Base-by-base conservation (phyloP, 1,140 invertebrate genomes). In the Sycophaga agraensis region DNA sequence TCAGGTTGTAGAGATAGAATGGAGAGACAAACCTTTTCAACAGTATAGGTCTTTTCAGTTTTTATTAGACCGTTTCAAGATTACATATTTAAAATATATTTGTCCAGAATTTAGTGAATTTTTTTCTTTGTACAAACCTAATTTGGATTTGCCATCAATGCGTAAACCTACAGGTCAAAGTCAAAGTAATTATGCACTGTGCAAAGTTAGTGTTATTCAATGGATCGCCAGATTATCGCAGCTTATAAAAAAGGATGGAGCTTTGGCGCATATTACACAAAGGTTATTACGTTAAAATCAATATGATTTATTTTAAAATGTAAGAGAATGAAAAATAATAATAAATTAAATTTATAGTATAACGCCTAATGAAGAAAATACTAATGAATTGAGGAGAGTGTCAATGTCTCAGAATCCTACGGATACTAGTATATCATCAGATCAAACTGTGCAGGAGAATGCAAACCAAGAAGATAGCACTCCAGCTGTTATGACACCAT, bases 31-130 rank as follows among this genome's bases (percentile, higher is more conserved):
- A 76, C 85, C 84, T 26, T 85, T 87, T 5, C 82, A 87, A 58
- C 91, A 92, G 75, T 86, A 90, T 61, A 87, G 87, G 72, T 88
- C 89, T 67, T 97, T 98, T 81, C 88, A 89, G 40, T 98, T 97
- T 83, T 81, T 98, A 55, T 86, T 98, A 74, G 90, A 97, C 74
- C 90, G 89, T 68, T 98, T 98, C 73, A 96, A 96, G 81, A 81
- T 88, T 39, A 92, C 91, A 73, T 98, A 98, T 79, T 82, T 98
- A 61, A 90, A 89, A 28, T 86, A 92, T 69, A 91, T 98, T 68
- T 96, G 96, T 79, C 94, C 94, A 1, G 87, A 91, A 68, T 97
- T 96, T 73, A 88, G 91, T 73, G 82, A 87, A 43, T 87, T 84
- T 68, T 93, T 91, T 68, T 93, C 91, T 24, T 83, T 97, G 22